Evolutionary conservation across 2,113 vertebrate genomes (phyloP), one percentile per base, ranked within the genome.

Genomic region (Xiphorhynchus elegans): DNA sequence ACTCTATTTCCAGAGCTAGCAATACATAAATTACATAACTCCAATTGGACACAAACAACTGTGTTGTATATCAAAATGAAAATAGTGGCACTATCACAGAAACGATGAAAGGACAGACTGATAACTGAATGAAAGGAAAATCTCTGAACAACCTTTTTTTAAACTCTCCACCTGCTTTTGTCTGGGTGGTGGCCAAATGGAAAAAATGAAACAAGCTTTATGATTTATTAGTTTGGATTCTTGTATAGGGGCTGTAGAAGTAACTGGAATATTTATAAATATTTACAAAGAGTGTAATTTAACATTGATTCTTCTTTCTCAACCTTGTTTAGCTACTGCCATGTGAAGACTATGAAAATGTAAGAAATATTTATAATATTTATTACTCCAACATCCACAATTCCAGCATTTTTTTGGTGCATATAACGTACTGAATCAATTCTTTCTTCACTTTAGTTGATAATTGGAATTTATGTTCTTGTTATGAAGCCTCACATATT

Each of bases 391-490:
- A 6, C 31, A 87, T 44, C 77, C 70, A 84, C 47, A 89, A 37
- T 55, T 91, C 75, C 53, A 85, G 46, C 35, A 70, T 84, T 83
- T 20, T 76, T 79, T 69, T 90, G 68, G 49, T 3, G 0, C 49
- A 47, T 46, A 69, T 25, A 68, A 23, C 47, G 78, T 60, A 26
- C 84, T 76, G 47, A 80, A 91, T 35, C 76, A 92, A 82, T 91
- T 91, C 33, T 92, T 84, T 89, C 49, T 93, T 95, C 74, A 91
- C 31, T 78, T 83, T 82, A 18, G 52, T 18, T 84, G 53, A 49
- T 95, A 95, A 95, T 94, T 90, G 55, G 83, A 85, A 95, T 96
- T 91, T 90, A 93, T 90, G 53, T 80, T 87, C 70, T 69, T 89
- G 25, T 72, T 84, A n/a, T 53, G 60, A 77, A 89, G 62, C 29